A percentile compares a stretch with the other conserved stretches of the same genome.
These are phyloP conservation scores for Caprella mutica DNA, from an alignment of 2,888 invertebrate genomes.

Conservation along the genomic window DNA sequence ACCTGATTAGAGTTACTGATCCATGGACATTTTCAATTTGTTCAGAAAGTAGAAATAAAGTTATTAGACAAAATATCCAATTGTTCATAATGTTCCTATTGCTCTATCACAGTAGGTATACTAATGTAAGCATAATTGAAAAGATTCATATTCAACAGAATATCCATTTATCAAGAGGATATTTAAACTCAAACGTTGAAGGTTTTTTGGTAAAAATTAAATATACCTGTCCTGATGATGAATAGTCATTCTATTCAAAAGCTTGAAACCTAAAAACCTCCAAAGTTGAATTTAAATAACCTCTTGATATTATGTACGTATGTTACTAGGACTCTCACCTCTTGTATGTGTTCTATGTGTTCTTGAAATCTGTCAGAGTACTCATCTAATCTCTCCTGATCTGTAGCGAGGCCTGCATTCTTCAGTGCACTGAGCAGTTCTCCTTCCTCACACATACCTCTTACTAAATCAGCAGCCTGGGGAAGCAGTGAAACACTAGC, in stretches of 20 bases:
- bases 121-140: too few species aligned
- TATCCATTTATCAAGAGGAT: too few species aligned
- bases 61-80: too few species aligned
- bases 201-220: background rate
- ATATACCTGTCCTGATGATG: background rate
- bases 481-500: too few species aligned
- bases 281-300: too few species aligned
- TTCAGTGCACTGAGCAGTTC: constrained; percentile 50
- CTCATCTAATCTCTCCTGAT: constrained; percentile 82
- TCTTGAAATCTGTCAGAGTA: constrained; percentile 90
- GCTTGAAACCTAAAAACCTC: too few species aligned
- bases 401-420: constrained; percentile 61
- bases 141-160: too few species aligned
- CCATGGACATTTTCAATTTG: background rate
- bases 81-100: too few species aligned
- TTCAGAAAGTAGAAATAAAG: too few species aligned
- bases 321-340: constrained; percentile 64
- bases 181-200: background rate
- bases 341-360: constrained; percentile 94
- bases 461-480: constrained; percentile 37
- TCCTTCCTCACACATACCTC: constrained; percentile 41
- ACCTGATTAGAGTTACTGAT: background rate
- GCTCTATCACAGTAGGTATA: too few species aligned
- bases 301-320: too few species aligned
- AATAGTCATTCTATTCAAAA: background rate